Base-by-base conservation (phyloP, 2,888 invertebrate species). In the Rotaria sp. region DNA sequence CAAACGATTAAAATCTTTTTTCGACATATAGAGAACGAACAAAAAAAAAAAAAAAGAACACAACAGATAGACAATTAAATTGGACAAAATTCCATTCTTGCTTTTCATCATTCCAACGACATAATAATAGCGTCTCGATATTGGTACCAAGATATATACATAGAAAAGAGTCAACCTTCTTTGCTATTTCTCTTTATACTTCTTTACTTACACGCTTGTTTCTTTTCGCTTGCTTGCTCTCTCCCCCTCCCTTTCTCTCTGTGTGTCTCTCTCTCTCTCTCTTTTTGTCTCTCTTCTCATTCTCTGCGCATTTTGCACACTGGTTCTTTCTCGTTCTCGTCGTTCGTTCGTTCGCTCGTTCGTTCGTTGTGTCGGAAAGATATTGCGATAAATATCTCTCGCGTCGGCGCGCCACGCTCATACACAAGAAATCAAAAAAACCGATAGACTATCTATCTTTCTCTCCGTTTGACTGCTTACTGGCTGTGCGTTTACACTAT, bases 301-400 rank as follows among this genome's bases (percentile, higher is more conserved):
- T 67, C 35, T 30, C 30, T 15, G 21, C 35, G 67, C 35, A 35
- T 38, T n/a, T 38, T 67, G 35, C 21, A 67, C 67, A 38, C 67
- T 30, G 35, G 35, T 67, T 67, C 35, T 67, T 67, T 4, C 67
- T 67, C 35, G 21, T 38, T 67, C 35, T 38, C 67, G 67, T 4
- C 67, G 67, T 35, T 55, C 55, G 55, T 24, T 55, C 26, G 55
- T 26, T 55, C 26, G 55, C 10, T 67, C 67, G 67, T 35, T 67
- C 67, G 67, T 67, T 67, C 67, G 67, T 67, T 67, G 26, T 35
- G 67, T 67, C 67, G 67, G 67, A 67, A 67, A 67, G 67, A 67
- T 67, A 67, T 67, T 67, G 35, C 67, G 67, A 67, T 67, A 67
- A 67, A 67, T 67, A 67, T 67, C 67, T 67, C 35, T 67, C 67